These are phyloP conservation scores for Oscheius sp. DNA, from an alignment of 2,888 invertebrate genomes.

Conservation along the genomic window DNA sequence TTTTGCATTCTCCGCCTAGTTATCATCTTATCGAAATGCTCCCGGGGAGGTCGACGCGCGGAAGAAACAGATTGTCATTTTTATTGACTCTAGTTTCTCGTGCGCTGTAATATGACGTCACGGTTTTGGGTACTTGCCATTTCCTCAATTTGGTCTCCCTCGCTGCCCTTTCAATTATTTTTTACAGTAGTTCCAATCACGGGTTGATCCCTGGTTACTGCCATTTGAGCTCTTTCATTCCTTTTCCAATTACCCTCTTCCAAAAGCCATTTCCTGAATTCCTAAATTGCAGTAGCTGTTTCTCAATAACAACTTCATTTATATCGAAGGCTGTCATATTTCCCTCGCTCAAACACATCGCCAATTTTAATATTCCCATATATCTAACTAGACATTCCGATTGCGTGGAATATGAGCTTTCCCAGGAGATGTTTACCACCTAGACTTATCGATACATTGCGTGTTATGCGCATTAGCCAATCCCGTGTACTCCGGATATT, in stretches of 20 bases:
- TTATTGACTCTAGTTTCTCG: conserved; percentile 31
- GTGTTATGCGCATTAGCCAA: conserved; percentile 18
- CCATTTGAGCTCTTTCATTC: too few species aligned
- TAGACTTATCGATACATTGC: conserved; percentile 2
- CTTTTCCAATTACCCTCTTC: not conserved
- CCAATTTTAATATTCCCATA: too few species aligned
- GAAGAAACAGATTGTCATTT: not conserved
- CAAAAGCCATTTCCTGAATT: not conserved
- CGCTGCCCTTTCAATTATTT: not conserved
- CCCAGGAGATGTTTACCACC: not conserved
- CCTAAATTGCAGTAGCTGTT: not conserved
- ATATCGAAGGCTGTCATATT: too few species aligned
- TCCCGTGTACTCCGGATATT: conserved; percentile 6
- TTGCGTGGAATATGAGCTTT: not conserved
- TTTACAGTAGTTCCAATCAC: not conserved
- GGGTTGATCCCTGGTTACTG: too few species aligned
- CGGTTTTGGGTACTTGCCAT: conserved; percentile 8
- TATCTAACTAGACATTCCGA: too few species aligned
- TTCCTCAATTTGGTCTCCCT: not conserved
- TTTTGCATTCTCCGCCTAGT: too few species aligned
- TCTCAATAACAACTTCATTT: too few species aligned
- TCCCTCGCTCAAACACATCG: too few species aligned
- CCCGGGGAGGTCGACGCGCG: too few species aligned
- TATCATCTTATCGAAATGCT: too few species aligned
- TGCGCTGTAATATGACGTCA: conserved; percentile 30